Evolutionary conservation across 2,888 invertebrate species (phyloP), one percentile per base, ranked within the genome.

Genomic region (Caenorhabditis uteleia): DNA sequence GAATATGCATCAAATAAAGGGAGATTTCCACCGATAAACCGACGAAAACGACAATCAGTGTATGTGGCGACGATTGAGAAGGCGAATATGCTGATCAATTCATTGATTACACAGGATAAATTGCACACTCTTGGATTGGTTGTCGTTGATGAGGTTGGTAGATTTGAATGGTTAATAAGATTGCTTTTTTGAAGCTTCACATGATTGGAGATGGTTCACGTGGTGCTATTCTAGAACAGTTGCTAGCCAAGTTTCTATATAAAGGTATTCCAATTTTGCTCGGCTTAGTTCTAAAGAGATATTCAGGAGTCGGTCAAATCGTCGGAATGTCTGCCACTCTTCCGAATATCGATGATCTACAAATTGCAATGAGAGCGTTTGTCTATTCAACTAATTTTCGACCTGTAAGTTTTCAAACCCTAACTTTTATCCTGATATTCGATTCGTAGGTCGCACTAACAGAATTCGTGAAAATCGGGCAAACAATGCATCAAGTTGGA

Each of bases 321-420:
- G 88, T 97, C 18, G 95, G 93, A 21, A 95, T 97, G 94, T 94
- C 93, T 84, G 97, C 97, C 0, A 97, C 97, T 0, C 90, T 97
- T 75, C 93, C 92, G 57, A 95, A 97, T 85, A 86, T 95, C 50
- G 84, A 88, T 0, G 92, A 95, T 80, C 82, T 98, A 39, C 89
- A 90, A 0, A 79, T 84, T 50, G 97, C 94, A 85, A 86, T 98
- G 2, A 87, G 89, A 48, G 87, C 94, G 0, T 90, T 91, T 47
- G 86, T 91, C 14, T 95, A 90, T 84, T 88, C 89, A 14, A 89
- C 90, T 56, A 88, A 93, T 82, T 97, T 95, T 85, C 88, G 95
- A 38, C 95, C 95, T 0, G n/a, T n/a, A n/a, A n/a, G n/a, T n/a
- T n/a, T n/a, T n/a, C n/a, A n/a, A n/a, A n/a, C n/a, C n/a, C 86